Base-by-base conservation (phyloP, 2,888 invertebrate genomes). In the Megastigmus dorsalis region DNA sequence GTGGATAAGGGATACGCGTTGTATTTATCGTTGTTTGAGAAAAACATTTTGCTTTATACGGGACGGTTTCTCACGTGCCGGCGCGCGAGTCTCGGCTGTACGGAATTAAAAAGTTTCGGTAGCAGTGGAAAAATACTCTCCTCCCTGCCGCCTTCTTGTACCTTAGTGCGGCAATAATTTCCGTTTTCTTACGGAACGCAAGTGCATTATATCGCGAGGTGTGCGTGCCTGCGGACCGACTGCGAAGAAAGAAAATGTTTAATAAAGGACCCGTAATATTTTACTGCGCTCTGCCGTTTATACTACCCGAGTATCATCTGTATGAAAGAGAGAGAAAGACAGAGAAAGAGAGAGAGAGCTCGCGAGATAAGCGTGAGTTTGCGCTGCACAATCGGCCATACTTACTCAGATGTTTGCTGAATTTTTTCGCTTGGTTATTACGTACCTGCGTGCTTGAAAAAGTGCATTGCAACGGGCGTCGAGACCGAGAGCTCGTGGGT, bases 401-500 rank as follows among this genome's bases (percentile, higher is more conserved):
- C 9, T 26, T 9, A 30, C 50, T 20, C 23, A 4, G 28, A 15
- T 26, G 15, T 4, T 15, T 3, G 59, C 26, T n/a, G 23, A 66
- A 54, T 54, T 54, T 63, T 54, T 66, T 33, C 54, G 9, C n/a
- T 5, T 45, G n/a, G 9, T 33, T 23, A 57, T 36, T 45, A 33
- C 45, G 9, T 57, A 50, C 26, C 18, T 38, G 50, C 26, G 48
- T 38, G 50, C 26, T 59, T 57, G 9, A 45, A 57, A 59, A 57
- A 38, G 13, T 15, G 18, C 41, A 20, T 43, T 28, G n/a, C n/a
- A n/a, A n/a, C 28, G 13, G n/a, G 15, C 10, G 18, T n/a, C 45
- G 60, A 60, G 15, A n/a, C n/a, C 26, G 13, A 13, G n/a, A 48
- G 36, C 33, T 63, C 57, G 55, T 67, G 57, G 67, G 57, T 68